Evolutionary conservation across 2,888 invertebrate genomes (phyloP).

Genomic region (Pseudoips prasinana): DNA sequence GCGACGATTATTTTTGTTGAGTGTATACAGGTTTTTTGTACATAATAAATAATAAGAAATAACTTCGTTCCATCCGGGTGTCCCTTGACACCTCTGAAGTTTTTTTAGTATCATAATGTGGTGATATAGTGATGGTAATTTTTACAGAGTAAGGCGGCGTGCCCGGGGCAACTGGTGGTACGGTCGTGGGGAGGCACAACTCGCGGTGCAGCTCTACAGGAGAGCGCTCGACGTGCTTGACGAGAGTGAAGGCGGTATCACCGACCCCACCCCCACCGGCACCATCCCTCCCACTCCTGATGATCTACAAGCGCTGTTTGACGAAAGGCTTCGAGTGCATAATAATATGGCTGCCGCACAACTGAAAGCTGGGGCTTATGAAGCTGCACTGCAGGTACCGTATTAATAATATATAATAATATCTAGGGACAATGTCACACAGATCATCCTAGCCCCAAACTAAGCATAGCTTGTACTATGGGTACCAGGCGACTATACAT

Average conservation of each 20-base stretch:
- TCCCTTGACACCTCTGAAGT: no score
- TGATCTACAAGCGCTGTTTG: slow-evolving; percentile 80
- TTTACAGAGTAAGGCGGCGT: slow-evolving; percentile 72
- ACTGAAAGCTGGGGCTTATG: slow-evolving; percentile 92
- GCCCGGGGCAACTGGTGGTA: slow-evolving; percentile 97
- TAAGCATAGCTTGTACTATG: no score
- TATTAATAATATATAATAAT: no score
- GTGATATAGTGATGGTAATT: no score
- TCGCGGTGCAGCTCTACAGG: slow-evolving; percentile 93
- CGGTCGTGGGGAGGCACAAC: slow-evolving; percentile 88
- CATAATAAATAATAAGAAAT: no score
- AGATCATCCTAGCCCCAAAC: no score
- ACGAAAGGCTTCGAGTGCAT: slow-evolving; percentile 91
- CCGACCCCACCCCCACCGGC: slow-evolving; percentile 76
- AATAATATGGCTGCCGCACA: slow-evolving; percentile 97
- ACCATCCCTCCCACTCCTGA: slow-evolving; percentile 57
- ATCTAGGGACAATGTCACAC: no score
- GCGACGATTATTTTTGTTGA: no score
- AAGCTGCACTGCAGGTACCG: slow-evolving; percentile 88
- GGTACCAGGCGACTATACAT: no score
- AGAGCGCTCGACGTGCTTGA: slow-evolving; percentile 92
- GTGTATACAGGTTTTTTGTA: no score
- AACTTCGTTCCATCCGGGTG: no score
- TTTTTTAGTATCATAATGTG: no score
- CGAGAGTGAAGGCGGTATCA: slow-evolving; percentile 85